phyloP scores from a whole-genome alignment of 1,140 invertebrate species.

The Drosophila biarmipes region DNA sequence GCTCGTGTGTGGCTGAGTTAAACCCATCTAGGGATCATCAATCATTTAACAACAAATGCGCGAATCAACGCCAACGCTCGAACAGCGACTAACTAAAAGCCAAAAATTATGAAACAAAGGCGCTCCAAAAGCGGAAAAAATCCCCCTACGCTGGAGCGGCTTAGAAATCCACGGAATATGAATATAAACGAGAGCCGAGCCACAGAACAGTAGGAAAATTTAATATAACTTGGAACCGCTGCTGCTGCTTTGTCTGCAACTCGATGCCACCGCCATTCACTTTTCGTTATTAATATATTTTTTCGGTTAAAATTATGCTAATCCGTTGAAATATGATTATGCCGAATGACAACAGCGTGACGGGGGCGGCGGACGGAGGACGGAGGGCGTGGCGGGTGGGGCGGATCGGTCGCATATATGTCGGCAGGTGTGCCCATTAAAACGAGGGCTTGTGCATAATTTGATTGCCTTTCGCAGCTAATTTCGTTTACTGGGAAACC shows the following conservation, averaged over 20 bases:
- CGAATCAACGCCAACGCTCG: conserved; percentile 65
- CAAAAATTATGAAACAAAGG: conserved; percentile 34
- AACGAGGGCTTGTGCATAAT: conserved; percentile 62
- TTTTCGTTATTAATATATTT: conserved; percentile 81
- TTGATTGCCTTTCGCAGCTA: conserved; percentile 78
- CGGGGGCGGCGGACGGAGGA: conserved; percentile 14
- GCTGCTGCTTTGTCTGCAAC: conserved; percentile 31
- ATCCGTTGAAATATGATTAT: conserved; percentile 83
- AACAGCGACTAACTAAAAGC: conserved; percentile 32
- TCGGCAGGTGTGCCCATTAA: conserved; percentile 62
- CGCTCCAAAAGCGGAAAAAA: conserved; percentile 27
- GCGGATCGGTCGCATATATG: conserved; percentile 24
- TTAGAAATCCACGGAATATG: conserved; percentile 71
- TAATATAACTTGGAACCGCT: conserved; percentile 48
- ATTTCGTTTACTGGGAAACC: conserved; percentile 45
- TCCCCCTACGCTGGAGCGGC: conserved; percentile 31
- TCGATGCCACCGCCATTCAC: conserved; percentile 69
- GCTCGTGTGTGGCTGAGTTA: conserved; percentile 42
- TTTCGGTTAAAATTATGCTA: conserved; percentile 76
- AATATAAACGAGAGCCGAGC: conserved; percentile 69
- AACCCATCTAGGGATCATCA: conserved; percentile 63
- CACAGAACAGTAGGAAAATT: conserved; percentile 71
- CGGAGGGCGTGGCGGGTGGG: conserved; percentile 23
- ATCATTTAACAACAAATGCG: conserved; percentile 73
- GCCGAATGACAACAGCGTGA: conserved; percentile 78